Percentiles rank a stretch among this genome's conserved stretches.
Evolutionary conservation across 2,888 invertebrate genomes (phyloP).

Genomic region (Liposcelis brunnea): DNA sequence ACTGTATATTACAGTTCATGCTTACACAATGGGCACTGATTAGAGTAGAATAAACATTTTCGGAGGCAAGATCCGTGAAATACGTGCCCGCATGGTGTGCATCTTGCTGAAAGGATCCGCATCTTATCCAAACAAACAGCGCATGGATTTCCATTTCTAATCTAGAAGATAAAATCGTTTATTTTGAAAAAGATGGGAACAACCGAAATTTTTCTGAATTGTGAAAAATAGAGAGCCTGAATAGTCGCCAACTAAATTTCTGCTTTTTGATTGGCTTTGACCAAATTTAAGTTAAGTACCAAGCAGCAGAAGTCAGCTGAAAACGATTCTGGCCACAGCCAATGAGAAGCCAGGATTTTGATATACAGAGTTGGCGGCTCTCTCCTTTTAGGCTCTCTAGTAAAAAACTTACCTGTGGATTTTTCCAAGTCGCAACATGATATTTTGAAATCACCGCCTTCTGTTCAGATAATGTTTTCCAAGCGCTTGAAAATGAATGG

Average conservation of each 20-base stretch:
- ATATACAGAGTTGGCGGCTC: too few relatives aligned
- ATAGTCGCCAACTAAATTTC: too few relatives aligned
- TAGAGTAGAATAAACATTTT: constrained; percentile 15
- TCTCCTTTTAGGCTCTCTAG: too few relatives aligned
- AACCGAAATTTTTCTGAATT: too few relatives aligned
- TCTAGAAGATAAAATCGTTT: not conserved
- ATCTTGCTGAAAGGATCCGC: constrained; percentile 11
- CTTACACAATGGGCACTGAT: constrained; percentile 17
- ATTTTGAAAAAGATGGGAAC: too few relatives aligned
- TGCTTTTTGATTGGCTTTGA: too few relatives aligned
- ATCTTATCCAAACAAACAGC: constrained; percentile 15
- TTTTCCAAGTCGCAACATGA: constrained; percentile 10
- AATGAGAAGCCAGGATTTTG: too few relatives aligned
- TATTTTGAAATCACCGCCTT: constrained; percentile 9
- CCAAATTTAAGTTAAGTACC: too few relatives aligned
- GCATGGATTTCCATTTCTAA: constrained; percentile 8
- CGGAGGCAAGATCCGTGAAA: constrained; percentile 14
- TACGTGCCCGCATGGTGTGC: constrained; percentile 14
- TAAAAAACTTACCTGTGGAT: constrained; percentile 10
- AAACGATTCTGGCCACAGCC: too few relatives aligned
- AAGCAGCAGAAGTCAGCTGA: too few relatives aligned
- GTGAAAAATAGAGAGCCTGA: too few relatives aligned
- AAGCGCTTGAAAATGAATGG: constrained; percentile 12
- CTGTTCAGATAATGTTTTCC: constrained; percentile 13
- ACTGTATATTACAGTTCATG: constrained; percentile 2